Evolutionary conservation across 1,140 invertebrate genomes (phyloP).

Genomic region (Pseudachorutes palmiensis): DNA sequence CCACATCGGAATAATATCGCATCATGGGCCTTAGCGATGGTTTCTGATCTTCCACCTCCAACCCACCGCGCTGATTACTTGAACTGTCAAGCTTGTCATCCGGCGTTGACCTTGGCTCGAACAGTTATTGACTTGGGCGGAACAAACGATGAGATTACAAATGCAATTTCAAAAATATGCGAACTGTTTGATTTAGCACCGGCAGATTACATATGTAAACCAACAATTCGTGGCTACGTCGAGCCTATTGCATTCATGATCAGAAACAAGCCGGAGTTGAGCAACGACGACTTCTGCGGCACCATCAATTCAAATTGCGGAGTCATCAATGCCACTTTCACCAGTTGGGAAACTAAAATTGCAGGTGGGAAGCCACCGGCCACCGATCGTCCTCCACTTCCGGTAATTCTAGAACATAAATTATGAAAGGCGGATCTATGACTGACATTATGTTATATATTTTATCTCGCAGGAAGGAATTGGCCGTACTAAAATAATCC

Average conservation of each 20-base stretch:
- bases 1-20: not conserved
- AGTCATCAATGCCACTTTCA: not conserved
- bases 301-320: slow-evolving; percentile 22
- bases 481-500: slow-evolving; percentile 45
- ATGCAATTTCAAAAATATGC: slow-evolving; percentile 3
- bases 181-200: slow-evolving; percentile 6
- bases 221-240: slow-evolving; percentile 21
- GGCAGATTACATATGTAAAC: slow-evolving; percentile 15
- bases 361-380: slow-evolving; percentile 16
- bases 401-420: slow-evolving; percentile 1
- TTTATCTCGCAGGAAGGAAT: slow-evolving; percentile 1
- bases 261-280: slow-evolving; percentile 4
- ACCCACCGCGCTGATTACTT: slow-evolving; percentile 17
- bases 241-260: slow-evolving; percentile 19
- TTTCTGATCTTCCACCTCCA: not conserved
- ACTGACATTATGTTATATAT: not conserved
- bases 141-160: not conserved
- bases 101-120: not conserved
- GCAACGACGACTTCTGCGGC: slow-evolving; percentile 21
- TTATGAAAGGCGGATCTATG: not conserved
- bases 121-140: not conserved
- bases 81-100: slow-evolving; percentile 15
- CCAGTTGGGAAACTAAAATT: slow-evolving; percentile 17
- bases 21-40: not conserved
- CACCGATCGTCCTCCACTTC: not conserved